Percentiles rank a stretch among this genome's conserved stretches.
These are phyloP conservation scores for Plumapathes pennacea DNA, from an alignment of 92 coral and sea anemone genomes.

Conservation along the genomic window DNA sequence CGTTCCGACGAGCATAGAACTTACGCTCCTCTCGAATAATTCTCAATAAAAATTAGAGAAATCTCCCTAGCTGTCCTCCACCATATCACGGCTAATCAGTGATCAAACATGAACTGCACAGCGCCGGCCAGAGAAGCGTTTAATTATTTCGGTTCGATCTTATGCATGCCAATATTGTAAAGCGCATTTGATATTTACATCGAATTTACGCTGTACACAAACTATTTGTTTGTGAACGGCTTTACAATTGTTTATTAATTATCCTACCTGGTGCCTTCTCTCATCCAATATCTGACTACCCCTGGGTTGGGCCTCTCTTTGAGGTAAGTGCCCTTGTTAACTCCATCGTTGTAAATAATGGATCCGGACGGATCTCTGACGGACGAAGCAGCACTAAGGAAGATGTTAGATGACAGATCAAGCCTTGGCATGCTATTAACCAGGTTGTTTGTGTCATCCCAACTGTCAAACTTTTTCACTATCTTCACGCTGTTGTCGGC, in stretches of 20 bases:
- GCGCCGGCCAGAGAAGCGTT: too few relatives aligned
- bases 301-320: constrained; percentile 36
- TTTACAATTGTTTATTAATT: background rate
- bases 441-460: constrained; percentile 22
- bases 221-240: too few relatives aligned
- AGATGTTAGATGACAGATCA: constrained; percentile 9
- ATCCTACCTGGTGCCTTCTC: constrained; percentile 35
- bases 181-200: too few relatives aligned
- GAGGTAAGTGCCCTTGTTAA: constrained; percentile 23
- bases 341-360: constrained; percentile 33
- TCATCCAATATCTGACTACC: constrained; percentile 46
- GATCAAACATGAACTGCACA: too few relatives aligned
- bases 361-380: constrained; percentile 46
- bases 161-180: too few relatives aligned
- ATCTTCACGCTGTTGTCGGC: constrained; percentile 9
- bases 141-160: too few relatives aligned
- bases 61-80: too few relatives aligned
- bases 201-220: too few relatives aligned
- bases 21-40: too few relatives aligned
- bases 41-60: too few relatives aligned
- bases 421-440: constrained; percentile 17
- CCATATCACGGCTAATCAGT: too few relatives aligned
- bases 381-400: constrained; percentile 29
- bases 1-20: background rate
- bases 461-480: constrained; percentile 24